Conservation (phyloP, 2,888 invertebrate species). For the Conistra vaccinii region DNA sequence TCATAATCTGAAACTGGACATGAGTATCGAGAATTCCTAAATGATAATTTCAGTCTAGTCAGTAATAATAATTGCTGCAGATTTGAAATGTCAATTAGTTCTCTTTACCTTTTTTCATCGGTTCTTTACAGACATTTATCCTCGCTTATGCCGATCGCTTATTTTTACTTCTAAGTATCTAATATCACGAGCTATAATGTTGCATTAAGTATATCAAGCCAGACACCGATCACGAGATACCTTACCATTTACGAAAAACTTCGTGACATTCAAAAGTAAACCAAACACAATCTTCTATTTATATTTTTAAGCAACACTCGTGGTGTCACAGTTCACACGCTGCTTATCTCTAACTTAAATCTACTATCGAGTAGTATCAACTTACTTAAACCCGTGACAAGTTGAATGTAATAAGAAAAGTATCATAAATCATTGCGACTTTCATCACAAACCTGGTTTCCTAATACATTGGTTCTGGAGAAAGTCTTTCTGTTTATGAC, state of each 20-base stretch:
- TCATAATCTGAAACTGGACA: background rate
- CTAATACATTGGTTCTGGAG: constrained; percentile 56
- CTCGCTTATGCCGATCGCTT: too few relatives aligned
- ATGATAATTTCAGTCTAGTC: background rate
- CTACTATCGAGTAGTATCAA: constrained; percentile 36
- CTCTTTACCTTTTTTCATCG: background rate
- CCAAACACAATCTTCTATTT: constrained; percentile 17
- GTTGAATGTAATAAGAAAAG: constrained; percentile 41
- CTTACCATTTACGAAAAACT: constrained; percentile 23
- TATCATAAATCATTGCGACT: constrained; percentile 61
- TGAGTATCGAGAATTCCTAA: background rate
- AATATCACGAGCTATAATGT: too few relatives aligned
- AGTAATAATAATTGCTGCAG: background rate
- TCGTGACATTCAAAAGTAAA: constrained; percentile 24
- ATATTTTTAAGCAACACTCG: constrained; percentile 21
- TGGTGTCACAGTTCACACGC: constrained; percentile 59
- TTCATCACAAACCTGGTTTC: constrained; percentile 64
- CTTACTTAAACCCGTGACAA: constrained; percentile 26
- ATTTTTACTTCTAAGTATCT: too few relatives aligned
- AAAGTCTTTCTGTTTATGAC: constrained; percentile 59
- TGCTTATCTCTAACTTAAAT: constrained; percentile 38
- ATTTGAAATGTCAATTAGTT: background rate
- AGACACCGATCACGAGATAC: background rate
- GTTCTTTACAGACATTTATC: background rate
- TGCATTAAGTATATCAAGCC: too few relatives aligned